phyloP scores from a whole-genome alignment of 2,888 invertebrate species.

The Pachydiplax longipennis region DNA sequence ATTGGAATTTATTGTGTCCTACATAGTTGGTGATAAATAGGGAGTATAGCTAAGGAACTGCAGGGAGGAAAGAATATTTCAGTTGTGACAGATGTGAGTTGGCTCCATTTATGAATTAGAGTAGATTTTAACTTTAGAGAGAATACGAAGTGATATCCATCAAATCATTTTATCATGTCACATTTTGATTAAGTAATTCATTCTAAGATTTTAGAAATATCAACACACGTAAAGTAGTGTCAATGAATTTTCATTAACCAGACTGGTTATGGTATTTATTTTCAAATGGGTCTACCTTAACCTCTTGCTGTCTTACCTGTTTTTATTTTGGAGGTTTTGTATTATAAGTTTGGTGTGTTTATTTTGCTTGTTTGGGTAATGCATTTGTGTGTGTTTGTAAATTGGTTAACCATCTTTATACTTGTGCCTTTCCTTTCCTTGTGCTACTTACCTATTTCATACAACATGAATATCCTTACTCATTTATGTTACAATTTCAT shows the following conservation, averaged over 20 bases:
- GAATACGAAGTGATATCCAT: no score
- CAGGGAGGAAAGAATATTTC: no score
- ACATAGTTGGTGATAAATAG: no score
- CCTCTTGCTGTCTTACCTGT: not conserved
- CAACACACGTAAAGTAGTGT: not conserved
- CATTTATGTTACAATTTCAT: not conserved
- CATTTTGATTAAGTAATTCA: not conserved
- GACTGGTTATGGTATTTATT: not conserved
- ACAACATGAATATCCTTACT: not conserved
- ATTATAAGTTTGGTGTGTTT: not conserved
- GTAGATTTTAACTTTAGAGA: no score
- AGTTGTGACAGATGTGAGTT: no score
- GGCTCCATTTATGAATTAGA: no score
- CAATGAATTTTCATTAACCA: not conserved
- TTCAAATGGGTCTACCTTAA: conserved; percentile 24
- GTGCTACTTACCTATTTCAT: not conserved
- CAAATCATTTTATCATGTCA: no score
- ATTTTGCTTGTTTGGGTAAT: conserved; percentile 24
- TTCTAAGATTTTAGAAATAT: not conserved
- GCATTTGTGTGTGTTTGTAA: conserved; percentile 15
- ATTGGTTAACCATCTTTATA: not conserved
- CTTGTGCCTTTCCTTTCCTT: not conserved
- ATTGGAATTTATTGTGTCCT: no score
- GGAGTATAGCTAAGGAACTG: no score
- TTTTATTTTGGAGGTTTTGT: not conserved